Evolutionary conservation across 2,113 vertebrate species (phyloP).

Genomic region (Carassius auratus): DNA sequence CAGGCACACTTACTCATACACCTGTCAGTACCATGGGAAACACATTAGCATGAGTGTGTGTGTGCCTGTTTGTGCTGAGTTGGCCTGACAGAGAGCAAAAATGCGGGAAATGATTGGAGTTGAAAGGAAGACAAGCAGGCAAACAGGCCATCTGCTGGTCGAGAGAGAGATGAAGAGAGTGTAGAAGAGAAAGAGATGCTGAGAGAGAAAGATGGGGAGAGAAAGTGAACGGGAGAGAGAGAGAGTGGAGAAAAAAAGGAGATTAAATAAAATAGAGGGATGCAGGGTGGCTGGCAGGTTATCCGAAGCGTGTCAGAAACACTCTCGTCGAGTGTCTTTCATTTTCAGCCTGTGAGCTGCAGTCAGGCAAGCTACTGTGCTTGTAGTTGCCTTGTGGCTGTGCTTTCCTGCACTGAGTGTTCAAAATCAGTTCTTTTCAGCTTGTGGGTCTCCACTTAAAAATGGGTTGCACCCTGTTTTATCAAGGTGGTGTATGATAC

Average conservation of each 20-base stretch:
- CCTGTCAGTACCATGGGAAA: constrained; percentile 41
- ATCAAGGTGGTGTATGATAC: neutral
- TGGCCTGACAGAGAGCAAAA: constrained; percentile 34
- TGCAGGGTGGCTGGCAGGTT: constrained; percentile 28
- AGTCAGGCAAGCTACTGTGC: neutral
- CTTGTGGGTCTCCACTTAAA: neutral
- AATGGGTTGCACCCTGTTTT: neutral
- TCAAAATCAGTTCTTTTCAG: neutral
- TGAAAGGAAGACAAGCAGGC: neutral
- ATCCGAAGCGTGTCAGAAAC: constrained; percentile 32
- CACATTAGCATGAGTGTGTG: constrained; percentile 27
- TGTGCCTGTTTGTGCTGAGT: constrained; percentile 20
- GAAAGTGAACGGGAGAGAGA: constrained; percentile 13
- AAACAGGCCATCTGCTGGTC: constrained; percentile 40
- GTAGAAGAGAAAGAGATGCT: neutral
- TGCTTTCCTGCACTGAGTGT: neutral
- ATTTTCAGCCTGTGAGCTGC: constrained; percentile 6
- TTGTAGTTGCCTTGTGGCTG: constrained; percentile 16
- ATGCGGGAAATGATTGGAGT: constrained; percentile 35
- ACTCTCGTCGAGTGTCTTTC: constrained; percentile 24
- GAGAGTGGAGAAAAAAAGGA: neutral
- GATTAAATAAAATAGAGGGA: constrained; percentile 37
- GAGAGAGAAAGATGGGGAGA: constrained; percentile 5
- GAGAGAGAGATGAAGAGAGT: constrained; percentile 3
- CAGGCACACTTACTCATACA: constrained; percentile 50